These are phyloP conservation scores for Diacarnus erythraeanus DNA, from an alignment of 37 sponge, comb jelly and placozoan species.

Conservation along the genomic window DNA sequence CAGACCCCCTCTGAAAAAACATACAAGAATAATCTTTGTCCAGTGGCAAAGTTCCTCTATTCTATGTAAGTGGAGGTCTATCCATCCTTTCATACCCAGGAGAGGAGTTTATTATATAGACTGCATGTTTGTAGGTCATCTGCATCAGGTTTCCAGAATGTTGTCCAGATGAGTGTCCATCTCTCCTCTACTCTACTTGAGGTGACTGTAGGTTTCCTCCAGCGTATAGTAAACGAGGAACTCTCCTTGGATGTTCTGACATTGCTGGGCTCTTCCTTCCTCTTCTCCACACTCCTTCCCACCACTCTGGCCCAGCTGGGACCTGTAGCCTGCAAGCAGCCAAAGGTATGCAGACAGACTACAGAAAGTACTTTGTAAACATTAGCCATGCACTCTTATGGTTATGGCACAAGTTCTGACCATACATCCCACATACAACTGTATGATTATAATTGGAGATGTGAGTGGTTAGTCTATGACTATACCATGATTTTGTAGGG, in stretches of 20 bases:
- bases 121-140: background rate
- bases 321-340: slow-evolving; percentile 69
- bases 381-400: background rate
- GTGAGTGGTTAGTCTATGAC: too few species aligned
- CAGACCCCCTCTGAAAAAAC: slow-evolving; percentile 16
- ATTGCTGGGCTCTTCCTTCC: slow-evolving; percentile 68
- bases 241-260: slow-evolving; percentile 24
- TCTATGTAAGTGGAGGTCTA: slow-evolving; percentile 54
- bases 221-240: slow-evolving; percentile 17
- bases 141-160: slow-evolving; percentile 41
- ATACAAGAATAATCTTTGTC: slow-evolving; percentile 51
- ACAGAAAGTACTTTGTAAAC: too few species aligned
- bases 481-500: too few species aligned
- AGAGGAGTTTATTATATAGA: too few species aligned
- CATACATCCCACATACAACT: background rate
- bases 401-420: background rate
- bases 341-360: slow-evolving; percentile 44
- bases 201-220: slow-evolving; percentile 54
- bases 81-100: background rate
- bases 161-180: slow-evolving; percentile 69
- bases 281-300: slow-evolving; percentile 80
- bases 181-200: slow-evolving; percentile 59
- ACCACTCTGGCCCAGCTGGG: slow-evolving; percentile 80
- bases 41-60: slow-evolving; percentile 60
- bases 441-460: too few species aligned